A percentile compares a stretch with the other conserved stretches of the same genome.
Evolutionary conservation across 1,140 invertebrate species (phyloP).

Genomic region (Neodiprion fabricii): DNA sequence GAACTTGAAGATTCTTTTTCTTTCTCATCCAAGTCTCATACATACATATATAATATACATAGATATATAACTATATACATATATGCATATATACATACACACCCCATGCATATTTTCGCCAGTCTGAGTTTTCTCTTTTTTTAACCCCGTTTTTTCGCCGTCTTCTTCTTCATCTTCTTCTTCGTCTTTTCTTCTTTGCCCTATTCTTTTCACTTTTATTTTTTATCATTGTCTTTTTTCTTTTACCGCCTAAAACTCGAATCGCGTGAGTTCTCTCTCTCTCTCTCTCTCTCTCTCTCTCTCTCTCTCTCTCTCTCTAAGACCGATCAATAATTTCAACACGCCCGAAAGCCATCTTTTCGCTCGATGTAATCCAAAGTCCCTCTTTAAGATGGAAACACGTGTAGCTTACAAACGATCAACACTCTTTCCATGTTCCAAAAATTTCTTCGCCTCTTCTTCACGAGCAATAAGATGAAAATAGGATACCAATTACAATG

Average conservation of each 20-base stretch:
- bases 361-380: constrained; percentile 4
- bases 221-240: neutral
- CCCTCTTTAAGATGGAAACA: constrained; percentile 3
- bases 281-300: too few relatives aligned
- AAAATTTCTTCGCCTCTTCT: too few relatives aligned
- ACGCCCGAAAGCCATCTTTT: constrained; percentile 5
- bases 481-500: too few relatives aligned
- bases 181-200: neutral
- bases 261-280: neutral
- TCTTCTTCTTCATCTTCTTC: neutral
- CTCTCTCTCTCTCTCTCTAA: too few relatives aligned
- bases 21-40: neutral
- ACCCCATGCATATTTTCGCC: neutral
- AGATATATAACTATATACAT: neutral
- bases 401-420: neutral
- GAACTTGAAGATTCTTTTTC: neutral
- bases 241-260: neutral
- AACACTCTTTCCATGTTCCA: too few relatives aligned
- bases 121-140: neutral
- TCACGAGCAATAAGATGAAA: too few relatives aligned
- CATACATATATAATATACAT: neutral
- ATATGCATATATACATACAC: neutral
- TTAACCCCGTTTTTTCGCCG: neutral
- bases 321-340: constrained; percentile 5
- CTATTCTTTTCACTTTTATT: neutral